phyloP scores from a whole-genome alignment of 2,797 vertebrate genomes.

The Danio jaintianensis region DNA sequence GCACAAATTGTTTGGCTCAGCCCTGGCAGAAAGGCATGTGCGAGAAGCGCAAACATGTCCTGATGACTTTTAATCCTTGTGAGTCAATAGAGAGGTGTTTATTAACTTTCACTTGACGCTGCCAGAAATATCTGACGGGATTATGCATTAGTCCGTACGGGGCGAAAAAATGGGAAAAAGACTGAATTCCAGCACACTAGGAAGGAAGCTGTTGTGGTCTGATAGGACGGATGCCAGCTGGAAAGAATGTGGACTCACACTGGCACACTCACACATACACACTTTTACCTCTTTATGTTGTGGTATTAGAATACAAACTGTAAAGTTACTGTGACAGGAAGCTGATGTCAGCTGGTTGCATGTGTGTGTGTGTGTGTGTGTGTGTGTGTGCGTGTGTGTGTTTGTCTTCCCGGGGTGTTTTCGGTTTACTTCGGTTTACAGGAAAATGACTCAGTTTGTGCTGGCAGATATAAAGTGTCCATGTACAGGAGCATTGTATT shows the following conservation, averaged over 20 bases:
- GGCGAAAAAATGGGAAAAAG: slow-evolving; percentile 54
- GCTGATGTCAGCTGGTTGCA: slow-evolving; percentile 55
- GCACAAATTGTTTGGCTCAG: slow-evolving; percentile 69
- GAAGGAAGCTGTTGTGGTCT: slow-evolving; percentile 75
- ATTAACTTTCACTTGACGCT: slow-evolving; percentile 71
- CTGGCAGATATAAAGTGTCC: slow-evolving; percentile 2
- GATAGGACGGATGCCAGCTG: slow-evolving; percentile 81
- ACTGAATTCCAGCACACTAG: slow-evolving; percentile 73
- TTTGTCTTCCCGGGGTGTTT: slow-evolving; percentile 29
- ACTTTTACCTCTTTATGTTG: slow-evolving; percentile 55
- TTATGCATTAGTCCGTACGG: slow-evolving; percentile 68
- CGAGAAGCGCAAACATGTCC: slow-evolving; percentile 74
- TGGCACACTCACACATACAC: slow-evolving; percentile 34
- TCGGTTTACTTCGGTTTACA: slow-evolving; percentile 41
- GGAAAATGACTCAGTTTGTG: slow-evolving; percentile 28
- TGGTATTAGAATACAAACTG: slow-evolving; percentile 48
- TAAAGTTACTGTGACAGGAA: slow-evolving; percentile 55
- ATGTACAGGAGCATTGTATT: slow-evolving; percentile 23
- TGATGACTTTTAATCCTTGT: slow-evolving; percentile 77
- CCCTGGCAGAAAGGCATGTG: slow-evolving; percentile 69
- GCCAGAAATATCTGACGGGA: slow-evolving; percentile 68
- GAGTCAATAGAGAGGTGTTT: slow-evolving; percentile 74
- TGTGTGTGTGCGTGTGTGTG: too few relatives aligned
- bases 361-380: neutral
- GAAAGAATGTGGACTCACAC: slow-evolving; percentile 57